Percentiles rank a stretch among this genome's conserved stretches.
phyloP scores from a whole-genome alignment of 2,113 vertebrate genomes.

The Isichthys henryi region DNA sequence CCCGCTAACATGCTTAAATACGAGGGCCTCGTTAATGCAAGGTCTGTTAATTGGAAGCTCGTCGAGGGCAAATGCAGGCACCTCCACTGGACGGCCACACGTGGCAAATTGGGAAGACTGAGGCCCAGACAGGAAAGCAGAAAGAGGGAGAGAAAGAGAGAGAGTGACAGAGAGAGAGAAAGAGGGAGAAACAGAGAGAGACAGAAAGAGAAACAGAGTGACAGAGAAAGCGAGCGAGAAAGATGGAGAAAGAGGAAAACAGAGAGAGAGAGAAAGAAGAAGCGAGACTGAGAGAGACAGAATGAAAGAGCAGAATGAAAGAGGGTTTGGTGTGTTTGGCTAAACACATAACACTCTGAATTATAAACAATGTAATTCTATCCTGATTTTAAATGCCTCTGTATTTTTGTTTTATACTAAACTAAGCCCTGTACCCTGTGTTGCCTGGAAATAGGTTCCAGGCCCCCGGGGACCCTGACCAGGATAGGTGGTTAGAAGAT shows the following conservation, averaged over 20 bases:
- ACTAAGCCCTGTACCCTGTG: neutral
- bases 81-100: neutral
- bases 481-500: neutral
- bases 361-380: neutral
- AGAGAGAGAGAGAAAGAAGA: neutral
- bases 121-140: neutral
- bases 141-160: neutral
- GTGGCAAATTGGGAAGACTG: neutral
- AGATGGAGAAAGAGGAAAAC: too few species aligned
- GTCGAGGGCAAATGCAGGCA: neutral
- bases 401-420: neutral
- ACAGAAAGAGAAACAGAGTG: neutral
- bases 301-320: neutral
- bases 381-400: neutral
- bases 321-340: neutral
- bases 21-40: neutral
- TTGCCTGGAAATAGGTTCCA: neutral
- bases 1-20: neutral
- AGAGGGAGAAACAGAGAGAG: neutral
- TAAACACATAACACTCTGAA: neutral
- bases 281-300: neutral
- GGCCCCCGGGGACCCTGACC: neutral
- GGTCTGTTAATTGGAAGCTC: neutral
- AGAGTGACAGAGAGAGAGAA: neutral
- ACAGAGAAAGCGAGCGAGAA: too few species aligned